These are phyloP conservation scores for Eurystomus gularis DNA, from an alignment of 2,113 vertebrate species.

Conservation along the genomic window DNA sequence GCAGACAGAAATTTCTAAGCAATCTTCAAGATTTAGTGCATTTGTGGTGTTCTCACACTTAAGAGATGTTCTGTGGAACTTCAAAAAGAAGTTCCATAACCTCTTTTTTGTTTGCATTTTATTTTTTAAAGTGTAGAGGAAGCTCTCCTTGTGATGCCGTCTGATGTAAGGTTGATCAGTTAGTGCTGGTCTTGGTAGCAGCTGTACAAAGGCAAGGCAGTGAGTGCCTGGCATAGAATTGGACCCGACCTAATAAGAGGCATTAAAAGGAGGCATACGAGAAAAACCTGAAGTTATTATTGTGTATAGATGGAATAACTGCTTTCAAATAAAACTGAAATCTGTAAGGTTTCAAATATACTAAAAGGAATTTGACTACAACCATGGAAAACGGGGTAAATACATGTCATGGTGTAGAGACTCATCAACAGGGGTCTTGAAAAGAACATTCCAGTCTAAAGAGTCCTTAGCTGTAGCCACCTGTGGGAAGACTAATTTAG, in stretches of 20 bases:
- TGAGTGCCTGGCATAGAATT: neutral
- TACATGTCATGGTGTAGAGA: fast-evolving
- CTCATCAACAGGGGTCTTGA: neutral
- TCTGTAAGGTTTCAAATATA: neutral
- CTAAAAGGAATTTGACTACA: neutral
- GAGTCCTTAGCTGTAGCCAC: neutral
- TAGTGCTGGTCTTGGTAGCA: neutral
- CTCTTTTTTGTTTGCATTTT: neutral
- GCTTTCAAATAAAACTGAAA: neutral
- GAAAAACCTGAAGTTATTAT: neutral
- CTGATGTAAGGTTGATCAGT: neutral
- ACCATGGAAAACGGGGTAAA: neutral
- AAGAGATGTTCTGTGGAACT: neutral
- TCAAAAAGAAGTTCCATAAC: neutral
- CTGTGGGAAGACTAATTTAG: neutral
- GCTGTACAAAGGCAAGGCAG: neutral
- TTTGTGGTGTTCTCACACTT: neutral
- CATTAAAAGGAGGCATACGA: neutral
- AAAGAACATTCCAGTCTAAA: neutral
- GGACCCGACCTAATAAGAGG: neutral
- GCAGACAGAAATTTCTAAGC: neutral
- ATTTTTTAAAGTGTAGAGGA: neutral
- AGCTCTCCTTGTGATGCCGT: neutral
- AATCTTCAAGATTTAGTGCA: neutral
- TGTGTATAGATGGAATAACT: neutral